Evolutionary conservation across 2,888 invertebrate genomes (phyloP).

Genomic region (Lasioglossum vierecki): DNA sequence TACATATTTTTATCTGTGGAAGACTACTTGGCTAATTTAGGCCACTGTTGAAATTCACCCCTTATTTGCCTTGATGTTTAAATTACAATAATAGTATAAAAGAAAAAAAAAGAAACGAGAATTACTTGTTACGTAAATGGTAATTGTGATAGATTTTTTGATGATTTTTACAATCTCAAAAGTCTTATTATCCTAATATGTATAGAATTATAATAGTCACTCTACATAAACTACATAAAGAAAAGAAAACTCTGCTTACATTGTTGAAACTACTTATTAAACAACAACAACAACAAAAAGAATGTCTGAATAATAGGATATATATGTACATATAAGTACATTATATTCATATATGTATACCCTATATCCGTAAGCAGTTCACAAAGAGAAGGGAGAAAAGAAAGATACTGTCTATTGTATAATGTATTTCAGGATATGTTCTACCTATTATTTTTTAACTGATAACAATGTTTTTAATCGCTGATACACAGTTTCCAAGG

Average conservation of each 20-base stretch:
- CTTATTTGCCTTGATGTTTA: conserved; percentile 84
- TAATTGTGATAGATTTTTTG: conserved; percentile 89
- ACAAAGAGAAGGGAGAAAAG: conserved; percentile 38
- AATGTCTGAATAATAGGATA: conserved; percentile 33
- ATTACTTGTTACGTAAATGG: conserved; percentile 84
- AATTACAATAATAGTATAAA: conserved; percentile 82
- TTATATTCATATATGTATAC: conserved; percentile 47
- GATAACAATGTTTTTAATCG: conserved; percentile 63
- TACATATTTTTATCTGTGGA: conserved; percentile 84
- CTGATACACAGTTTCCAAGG: conserved; percentile 69
- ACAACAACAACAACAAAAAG: conserved; percentile 47
- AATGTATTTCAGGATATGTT: conserved; percentile 60
- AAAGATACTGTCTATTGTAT: conserved; percentile 44
- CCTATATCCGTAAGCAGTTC: conserved; percentile 57
- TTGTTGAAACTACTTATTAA: conserved; percentile 70
- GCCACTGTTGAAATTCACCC: conserved; percentile 85
- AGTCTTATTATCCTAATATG: conserved; percentile 84
- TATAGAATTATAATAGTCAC: conserved; percentile 84
- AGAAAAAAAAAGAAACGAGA: conserved; percentile 72
- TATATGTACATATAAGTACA: neutral
- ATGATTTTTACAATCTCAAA: conserved; percentile 89
- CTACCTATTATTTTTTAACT: conserved; percentile 62
- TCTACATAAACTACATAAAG: conserved; percentile 79
- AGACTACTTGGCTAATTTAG: conserved; percentile 84
- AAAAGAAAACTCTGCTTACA: conserved; percentile 71